Percentiles rank a stretch among this genome's conserved stretches.
These are phyloP conservation scores for Esox masquinongy DNA, from an alignment of 2,797 vertebrate species.

Conservation along the genomic window DNA sequence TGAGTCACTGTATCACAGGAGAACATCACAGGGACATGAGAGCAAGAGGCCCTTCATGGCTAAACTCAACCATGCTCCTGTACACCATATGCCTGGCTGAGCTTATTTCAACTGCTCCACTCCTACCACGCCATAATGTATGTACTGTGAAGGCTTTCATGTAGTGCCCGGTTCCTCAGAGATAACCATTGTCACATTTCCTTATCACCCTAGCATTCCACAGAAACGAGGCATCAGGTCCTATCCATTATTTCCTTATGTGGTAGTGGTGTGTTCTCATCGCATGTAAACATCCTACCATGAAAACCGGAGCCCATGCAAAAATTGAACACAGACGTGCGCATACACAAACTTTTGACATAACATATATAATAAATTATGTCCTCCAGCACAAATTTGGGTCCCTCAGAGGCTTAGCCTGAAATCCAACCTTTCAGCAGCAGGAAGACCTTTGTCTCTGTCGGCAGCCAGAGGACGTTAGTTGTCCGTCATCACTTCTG, in stretches of 20 bases:
- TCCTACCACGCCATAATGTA: not conserved
- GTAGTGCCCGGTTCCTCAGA: conserved; percentile 18
- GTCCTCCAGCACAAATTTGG: conserved; percentile 11
- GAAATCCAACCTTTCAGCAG: not conserved
- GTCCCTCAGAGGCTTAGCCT: conserved; percentile 24
- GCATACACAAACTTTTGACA: conserved; percentile 22
- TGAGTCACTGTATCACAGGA: conserved; percentile 51
- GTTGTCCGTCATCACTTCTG: conserved; percentile 27
- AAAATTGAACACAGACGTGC: conserved; percentile 18
- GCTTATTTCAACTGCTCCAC: not conserved
- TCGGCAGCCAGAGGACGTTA: not conserved
- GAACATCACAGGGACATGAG: conserved; percentile 45
- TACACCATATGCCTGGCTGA: not conserved
- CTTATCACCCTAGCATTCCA: conserved; percentile 21
- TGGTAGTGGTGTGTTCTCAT: conserved; percentile 35
- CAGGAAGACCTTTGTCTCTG: not conserved
- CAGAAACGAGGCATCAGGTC: conserved; percentile 28
- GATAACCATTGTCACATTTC: conserved; percentile 50
- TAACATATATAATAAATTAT: conserved; percentile 20
- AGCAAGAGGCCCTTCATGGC: conserved; percentile 32
- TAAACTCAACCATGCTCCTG: conserved; percentile 25
- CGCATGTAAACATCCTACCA: conserved; percentile 1
- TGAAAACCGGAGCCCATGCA: conserved; percentile 40
- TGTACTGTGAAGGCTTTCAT: conserved; percentile 17
- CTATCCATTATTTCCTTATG: conserved; percentile 43